Conservation (phyloP, 35 echinoderm and acorn worm genomes). For the Heliocidaris erythrogramma region DNA sequence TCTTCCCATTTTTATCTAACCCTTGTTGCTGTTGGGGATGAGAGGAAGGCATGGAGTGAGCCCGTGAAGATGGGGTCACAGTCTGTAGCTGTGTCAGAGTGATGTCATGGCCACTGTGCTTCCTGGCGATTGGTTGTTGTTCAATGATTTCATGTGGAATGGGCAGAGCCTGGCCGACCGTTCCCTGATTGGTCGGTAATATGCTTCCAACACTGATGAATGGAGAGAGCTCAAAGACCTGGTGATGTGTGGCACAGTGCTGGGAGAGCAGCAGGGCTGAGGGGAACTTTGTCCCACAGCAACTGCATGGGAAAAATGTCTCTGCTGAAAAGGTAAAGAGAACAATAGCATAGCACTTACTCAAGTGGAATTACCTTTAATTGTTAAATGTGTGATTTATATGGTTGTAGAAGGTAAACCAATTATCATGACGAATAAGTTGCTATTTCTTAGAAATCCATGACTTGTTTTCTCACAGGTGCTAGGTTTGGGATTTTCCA, state of each 20-base stretch:
- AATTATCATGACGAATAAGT: too few species aligned
- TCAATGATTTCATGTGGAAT: background rate
- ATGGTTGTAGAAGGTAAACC: too few species aligned
- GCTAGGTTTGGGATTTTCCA: too few species aligned
- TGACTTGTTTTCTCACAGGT: too few species aligned
- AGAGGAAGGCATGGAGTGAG: background rate
- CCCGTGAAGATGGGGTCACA: background rate
- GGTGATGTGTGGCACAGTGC: conserved; percentile 8
- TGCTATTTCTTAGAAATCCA: too few species aligned
- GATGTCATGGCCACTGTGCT: background rate
- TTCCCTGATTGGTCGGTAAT: background rate
- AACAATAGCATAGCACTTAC: background rate
- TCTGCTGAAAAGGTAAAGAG: background rate
- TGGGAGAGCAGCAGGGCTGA: conserved; percentile 22
- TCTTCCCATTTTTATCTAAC: background rate
- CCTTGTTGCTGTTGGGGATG: background rate
- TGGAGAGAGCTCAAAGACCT: conserved; percentile 15
- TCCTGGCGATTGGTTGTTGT: background rate
- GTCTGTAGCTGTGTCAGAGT: conserved; percentile 18
- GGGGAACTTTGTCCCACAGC: conserved; percentile 17
- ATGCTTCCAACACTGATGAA: conserved; percentile 22
- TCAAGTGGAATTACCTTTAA: too few species aligned
- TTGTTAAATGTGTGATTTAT: too few species aligned
- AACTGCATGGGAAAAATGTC: conserved; percentile 35
- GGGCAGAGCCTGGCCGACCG: background rate